These are phyloP conservation scores for Hippolais icterina DNA, from an alignment of 2,113 vertebrate genomes.

Conservation along the genomic window DNA sequence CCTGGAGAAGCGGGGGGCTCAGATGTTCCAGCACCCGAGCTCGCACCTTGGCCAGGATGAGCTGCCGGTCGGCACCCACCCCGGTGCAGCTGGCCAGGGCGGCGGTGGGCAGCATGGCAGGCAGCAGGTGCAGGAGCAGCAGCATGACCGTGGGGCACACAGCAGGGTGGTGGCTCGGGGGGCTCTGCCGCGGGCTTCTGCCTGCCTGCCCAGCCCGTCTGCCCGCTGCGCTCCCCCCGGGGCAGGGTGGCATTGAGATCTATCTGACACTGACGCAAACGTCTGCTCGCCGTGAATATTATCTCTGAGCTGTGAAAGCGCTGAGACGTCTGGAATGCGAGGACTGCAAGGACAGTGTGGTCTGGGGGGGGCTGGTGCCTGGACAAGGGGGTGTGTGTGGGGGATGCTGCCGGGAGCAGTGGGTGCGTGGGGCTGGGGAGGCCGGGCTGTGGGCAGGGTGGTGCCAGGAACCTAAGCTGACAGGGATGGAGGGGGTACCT, in stretches of 20 bases:
- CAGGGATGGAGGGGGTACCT: background rate
- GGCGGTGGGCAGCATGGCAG: constrained; percentile 39
- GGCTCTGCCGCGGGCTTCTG: background rate
- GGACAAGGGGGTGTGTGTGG: background rate
- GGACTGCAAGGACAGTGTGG: constrained; percentile 65
- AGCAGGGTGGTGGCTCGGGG: background rate
- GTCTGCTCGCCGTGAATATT: constrained; percentile 69
- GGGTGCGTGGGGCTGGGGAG: background rate
- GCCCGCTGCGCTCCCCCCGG: background rate
- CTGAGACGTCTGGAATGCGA: constrained; percentile 71
- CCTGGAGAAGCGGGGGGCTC: constrained; percentile 19
- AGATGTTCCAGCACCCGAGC: constrained; percentile 72
- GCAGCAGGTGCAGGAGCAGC: constrained; percentile 59
- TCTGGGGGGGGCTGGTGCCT: background rate
- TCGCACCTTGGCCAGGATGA: constrained; percentile 76
- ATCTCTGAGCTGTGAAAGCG: constrained; percentile 67
- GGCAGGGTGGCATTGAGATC: constrained; percentile 69
- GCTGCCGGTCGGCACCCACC: constrained; percentile 41
- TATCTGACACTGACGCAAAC: constrained; percentile 73
- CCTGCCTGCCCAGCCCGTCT: background rate
- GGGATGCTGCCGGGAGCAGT: background rate
- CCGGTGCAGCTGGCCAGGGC: constrained; percentile 40
- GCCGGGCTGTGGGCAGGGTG: background rate
- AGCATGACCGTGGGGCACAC: constrained; percentile 17
- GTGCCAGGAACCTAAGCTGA: background rate